A percentile compares a stretch with the other conserved stretches of the same genome.
Evolutionary conservation across 2,113 vertebrate genomes (phyloP).

Genomic region (Thalassarche chlororhynchos): DNA sequence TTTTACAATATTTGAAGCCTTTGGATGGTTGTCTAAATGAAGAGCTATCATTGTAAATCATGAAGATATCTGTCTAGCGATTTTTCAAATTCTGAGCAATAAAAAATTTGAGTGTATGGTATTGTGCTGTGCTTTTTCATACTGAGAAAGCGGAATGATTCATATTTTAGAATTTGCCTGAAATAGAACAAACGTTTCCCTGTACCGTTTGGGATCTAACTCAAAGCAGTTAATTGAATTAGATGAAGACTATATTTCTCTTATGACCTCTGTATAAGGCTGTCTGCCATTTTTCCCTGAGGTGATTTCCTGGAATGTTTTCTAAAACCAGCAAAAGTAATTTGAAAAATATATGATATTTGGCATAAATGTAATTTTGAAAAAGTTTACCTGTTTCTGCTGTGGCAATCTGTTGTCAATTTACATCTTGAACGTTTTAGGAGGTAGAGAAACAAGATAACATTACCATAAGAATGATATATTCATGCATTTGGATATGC

Average conservation of each 20-base stretch:
- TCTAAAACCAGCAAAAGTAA: not conserved
- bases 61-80: not conserved
- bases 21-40: not conserved
- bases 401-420: not conserved
- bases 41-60: not conserved
- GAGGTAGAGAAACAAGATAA: not conserved
- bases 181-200: not conserved
- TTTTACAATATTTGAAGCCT: not conserved
- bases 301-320: not conserved
- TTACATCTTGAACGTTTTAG: not conserved
- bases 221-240: constrained; percentile 33
- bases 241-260: not conserved
- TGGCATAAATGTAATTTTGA: not conserved
- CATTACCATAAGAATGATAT: not conserved
- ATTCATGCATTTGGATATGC: not conserved
- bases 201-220: not conserved
- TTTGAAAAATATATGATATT: not conserved
- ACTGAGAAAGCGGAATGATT: not conserved
- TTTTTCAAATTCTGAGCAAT: not conserved
- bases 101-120: not conserved
- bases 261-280: not conserved
- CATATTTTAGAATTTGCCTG: not conserved
- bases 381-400: not conserved
- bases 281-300: not conserved
- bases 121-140: not conserved